Evolutionary conservation across 2,797 vertebrate species (phyloP), one percentile per base, ranked within the genome.

Genomic region (Kryptopterus vitreolus): DNA sequence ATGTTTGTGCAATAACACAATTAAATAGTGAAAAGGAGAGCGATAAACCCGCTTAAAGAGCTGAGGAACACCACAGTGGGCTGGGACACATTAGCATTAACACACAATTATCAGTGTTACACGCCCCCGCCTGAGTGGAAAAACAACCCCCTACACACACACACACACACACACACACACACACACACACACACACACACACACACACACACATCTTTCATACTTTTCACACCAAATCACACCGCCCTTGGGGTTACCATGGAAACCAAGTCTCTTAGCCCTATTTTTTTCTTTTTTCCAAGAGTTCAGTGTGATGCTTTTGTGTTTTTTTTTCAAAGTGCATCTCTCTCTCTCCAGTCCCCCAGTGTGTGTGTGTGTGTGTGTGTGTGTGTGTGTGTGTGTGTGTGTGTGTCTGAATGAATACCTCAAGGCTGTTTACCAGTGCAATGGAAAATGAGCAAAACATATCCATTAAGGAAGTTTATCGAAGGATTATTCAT

Each of bases 91-190:
- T 92, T 93, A 92, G 92, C 92, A 90, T 88, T 65, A 80, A 75
- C 71, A 83, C 88, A 90, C 91, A 92, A 91, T 92, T 92, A 90
- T 86, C 85, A 89, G 85, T 89, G 91, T 90, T 92, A 87, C 84
- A 92, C 89, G 90, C 89, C 88, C 84, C 91, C 89, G 90, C 89
- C 88, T 65, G 76, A 76, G 46, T 63, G 88, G 85, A 88, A 63
- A 63, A 68, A 86, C 13, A 87, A 91, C 71, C 38, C 53, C 53
- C 33, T 88, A 52, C 65, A 26, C 63, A 66, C 63, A 82, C 52
- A 74, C 24, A 5, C 66, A 46, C 29, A 9, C 87, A 38, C 65
- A 24, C 62, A 38, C 62, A 82, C 59, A 74, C 33, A n/a, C 59
- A 26, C 31, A n/a, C 61, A 35, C 31, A 12, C 87, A 53, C 71